These are phyloP conservation scores for Aptenodytes patagonicus DNA, from an alignment of 2,113 vertebrate species.

Conservation along the genomic window DNA sequence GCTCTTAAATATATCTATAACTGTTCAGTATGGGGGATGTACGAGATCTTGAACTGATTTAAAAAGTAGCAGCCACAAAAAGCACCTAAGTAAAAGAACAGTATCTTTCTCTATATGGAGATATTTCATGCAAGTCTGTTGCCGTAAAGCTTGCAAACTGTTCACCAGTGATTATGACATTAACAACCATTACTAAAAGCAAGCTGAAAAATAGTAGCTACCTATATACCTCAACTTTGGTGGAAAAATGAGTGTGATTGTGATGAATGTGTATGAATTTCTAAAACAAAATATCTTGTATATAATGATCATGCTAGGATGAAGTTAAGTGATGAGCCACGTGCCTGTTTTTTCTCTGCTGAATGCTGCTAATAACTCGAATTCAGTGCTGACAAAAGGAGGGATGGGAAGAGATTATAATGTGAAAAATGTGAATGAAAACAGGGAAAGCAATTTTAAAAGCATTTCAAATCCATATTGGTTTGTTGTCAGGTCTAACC, in stretches of 20 bases:
- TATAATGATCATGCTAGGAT: neutral
- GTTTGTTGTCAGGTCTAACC: neutral
- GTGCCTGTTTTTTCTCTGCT: neutral
- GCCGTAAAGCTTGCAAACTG: neutral
- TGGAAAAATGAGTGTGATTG: neutral
- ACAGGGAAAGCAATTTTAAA: neutral
- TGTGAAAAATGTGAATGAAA: neutral
- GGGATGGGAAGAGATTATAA: neutral
- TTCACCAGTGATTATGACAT: neutral
- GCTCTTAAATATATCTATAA: neutral
- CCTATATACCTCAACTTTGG: neutral
- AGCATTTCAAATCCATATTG: neutral
- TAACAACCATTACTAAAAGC: neutral
- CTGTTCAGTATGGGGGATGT: neutral
- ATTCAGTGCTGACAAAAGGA: neutral
- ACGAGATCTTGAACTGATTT: neutral
- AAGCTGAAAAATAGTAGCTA: neutral
- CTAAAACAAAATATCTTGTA: neutral
- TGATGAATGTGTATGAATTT: neutral
- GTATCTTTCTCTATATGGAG: neutral
- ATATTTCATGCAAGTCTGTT: neutral
- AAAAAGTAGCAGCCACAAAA: neutral
- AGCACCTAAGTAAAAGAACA: neutral
- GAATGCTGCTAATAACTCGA: neutral
- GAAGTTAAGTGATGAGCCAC: neutral